These are phyloP conservation scores for Mythimna lalbum DNA, from an alignment of 2,888 invertebrate species.

Conservation along the genomic window DNA sequence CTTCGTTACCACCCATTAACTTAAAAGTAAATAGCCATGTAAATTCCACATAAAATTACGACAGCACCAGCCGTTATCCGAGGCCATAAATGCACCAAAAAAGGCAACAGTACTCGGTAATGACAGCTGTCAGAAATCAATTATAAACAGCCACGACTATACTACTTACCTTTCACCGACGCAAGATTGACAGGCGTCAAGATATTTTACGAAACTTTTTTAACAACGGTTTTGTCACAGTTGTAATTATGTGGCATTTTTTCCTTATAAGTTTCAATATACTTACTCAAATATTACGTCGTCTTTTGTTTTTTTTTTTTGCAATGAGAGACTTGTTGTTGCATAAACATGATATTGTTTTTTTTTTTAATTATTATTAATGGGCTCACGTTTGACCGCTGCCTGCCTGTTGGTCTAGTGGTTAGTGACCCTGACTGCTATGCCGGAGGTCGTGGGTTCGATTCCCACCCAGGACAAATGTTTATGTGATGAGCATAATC, in stretches of 20 bases:
- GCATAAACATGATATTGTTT: too few species aligned
- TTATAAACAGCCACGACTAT: conserved; percentile 5
- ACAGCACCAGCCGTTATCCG: neutral
- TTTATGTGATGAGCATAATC: too few species aligned
- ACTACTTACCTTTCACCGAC: conserved; percentile 29
- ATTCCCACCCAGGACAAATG: too few species aligned
- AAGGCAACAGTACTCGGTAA: conserved; percentile 20
- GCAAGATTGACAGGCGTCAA: conserved; percentile 13
- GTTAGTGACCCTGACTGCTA: too few species aligned
- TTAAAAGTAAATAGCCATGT: neutral
- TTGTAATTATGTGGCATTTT: conserved; percentile 7
- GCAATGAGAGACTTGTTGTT: too few species aligned
- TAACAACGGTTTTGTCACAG: conserved; percentile 12
- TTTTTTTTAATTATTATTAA: too few species aligned
- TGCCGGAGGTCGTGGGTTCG: too few species aligned
- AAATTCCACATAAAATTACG: neutral
- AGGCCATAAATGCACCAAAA: conserved; percentile 22
- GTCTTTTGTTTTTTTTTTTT: too few species aligned
- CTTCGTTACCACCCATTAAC: neutral
- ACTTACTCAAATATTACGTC: too few species aligned
- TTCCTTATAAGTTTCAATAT: too few species aligned
- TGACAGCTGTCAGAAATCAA: conserved; percentile 34
- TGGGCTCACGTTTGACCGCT: too few species aligned
- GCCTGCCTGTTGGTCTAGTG: too few species aligned
- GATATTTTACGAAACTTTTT: conserved; percentile 16